Percentiles rank a stretch among this genome's conserved stretches.
Conservation (phyloP, 2,797 vertebrate genomes). For the Paguma larvata region DNA sequence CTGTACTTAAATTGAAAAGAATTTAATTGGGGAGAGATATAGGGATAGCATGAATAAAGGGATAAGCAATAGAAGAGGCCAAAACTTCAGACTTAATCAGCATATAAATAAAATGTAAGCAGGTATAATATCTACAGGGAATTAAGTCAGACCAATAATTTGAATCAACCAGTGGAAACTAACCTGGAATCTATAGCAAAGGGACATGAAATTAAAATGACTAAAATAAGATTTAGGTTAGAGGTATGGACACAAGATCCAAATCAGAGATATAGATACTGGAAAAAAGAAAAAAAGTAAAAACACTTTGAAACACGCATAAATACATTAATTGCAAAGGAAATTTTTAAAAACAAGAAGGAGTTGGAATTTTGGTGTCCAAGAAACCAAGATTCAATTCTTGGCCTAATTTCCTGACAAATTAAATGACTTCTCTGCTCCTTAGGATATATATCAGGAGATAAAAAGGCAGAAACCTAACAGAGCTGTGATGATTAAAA, state of each 20-base stretch:
- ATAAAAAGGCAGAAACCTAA: not conserved
- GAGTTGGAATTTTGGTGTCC: not conserved
- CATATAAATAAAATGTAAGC: not conserved
- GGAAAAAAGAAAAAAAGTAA: not conserved
- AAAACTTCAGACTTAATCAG: not conserved
- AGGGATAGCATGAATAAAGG: not conserved
- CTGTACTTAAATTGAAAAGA: not conserved
- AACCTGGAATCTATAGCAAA: not conserved
- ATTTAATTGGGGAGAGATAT: not conserved
- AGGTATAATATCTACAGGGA: not conserved
- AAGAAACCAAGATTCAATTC: not conserved
- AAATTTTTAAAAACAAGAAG: not conserved
- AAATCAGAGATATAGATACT: not conserved
- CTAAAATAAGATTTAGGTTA: conserved; percentile 33
- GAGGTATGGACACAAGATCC: not conserved
- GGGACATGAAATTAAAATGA: not conserved
- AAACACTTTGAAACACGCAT: not conserved
- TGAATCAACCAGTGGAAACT: not conserved
- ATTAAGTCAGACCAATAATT: conserved; percentile 26
- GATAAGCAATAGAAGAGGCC: not conserved
- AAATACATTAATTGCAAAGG: not conserved
- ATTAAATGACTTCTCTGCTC: not conserved
- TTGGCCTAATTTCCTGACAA: not conserved
- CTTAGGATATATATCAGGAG: not conserved
- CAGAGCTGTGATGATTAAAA: not conserved